Evolutionary conservation across 2,797 vertebrate genomes (phyloP).

Genomic region (Pseudomugil tenellus): DNA sequence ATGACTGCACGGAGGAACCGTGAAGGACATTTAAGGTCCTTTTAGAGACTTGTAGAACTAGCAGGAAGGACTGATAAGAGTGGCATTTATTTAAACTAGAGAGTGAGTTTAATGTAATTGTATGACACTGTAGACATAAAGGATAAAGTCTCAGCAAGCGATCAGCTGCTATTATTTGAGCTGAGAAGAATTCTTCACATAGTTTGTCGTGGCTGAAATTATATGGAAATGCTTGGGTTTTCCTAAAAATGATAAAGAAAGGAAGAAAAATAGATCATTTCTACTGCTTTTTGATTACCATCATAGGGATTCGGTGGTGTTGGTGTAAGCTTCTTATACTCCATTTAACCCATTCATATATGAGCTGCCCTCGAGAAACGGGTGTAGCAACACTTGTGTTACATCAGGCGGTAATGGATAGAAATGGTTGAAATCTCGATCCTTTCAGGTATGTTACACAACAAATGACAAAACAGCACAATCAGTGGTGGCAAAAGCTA

Average conservation of each 20-base stretch:
- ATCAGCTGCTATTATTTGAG: neutral
- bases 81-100: neutral
- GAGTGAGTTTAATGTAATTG: neutral
- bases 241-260: neutral
- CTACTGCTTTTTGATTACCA: neutral
- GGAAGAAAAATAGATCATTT: neutral
- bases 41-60: neutral
- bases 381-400: neutral
- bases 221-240: neutral
- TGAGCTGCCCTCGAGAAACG: neutral
- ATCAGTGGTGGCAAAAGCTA: neutral
- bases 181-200: neutral
- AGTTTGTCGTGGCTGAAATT: neutral
- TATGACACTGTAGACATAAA: neutral
- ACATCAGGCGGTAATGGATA: neutral
- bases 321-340: neutral
- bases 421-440: neutral
- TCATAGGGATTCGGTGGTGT: neutral
- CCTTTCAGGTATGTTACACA: neutral
- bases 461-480: no score
- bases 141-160: neutral
- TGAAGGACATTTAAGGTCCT: neutral
- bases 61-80: neutral
- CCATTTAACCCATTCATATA: neutral
- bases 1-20: slow-evolving; percentile 13